A percentile compares a stretch with the other conserved stretches of the same genome.
Conservation (phyloP, 2,113 vertebrate genomes). For the Sorex araneus region DNA sequence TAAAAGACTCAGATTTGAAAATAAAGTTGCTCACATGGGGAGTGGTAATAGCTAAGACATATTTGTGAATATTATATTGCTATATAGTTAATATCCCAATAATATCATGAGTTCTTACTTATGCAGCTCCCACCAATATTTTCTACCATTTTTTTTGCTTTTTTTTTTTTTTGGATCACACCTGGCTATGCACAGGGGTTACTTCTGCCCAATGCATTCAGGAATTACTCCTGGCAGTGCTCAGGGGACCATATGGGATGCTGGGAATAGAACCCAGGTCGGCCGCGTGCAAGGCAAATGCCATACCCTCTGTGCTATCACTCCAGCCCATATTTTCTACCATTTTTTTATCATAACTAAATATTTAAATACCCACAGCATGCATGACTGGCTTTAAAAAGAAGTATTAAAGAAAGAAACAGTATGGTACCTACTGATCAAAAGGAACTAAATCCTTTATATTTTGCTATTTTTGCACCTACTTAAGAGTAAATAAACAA, state of each 20-base stretch:
- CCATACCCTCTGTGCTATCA: no score
- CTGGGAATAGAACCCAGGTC: no score
- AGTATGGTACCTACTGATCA: not conserved
- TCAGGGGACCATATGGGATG: no score
- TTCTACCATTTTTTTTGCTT: not conserved
- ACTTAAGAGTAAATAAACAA: not conserved
- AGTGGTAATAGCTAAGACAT: not conserved
- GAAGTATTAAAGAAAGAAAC: not conserved
- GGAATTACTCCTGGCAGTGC: no score
- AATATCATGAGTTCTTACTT: not conserved
- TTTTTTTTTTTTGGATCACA: no score
- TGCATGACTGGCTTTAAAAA: not conserved
- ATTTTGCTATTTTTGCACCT: not conserved
- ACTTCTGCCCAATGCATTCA: no score
- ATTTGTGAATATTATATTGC: not conserved
- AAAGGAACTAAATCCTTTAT: conserved; percentile 30
- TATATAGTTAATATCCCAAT: not conserved
- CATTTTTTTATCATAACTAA: conserved; percentile 18
- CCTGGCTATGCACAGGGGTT: no score
- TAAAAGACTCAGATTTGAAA: conserved; percentile 14
- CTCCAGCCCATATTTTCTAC: no score
- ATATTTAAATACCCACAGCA: not conserved
- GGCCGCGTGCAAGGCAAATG: no score
- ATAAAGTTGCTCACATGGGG: not conserved
- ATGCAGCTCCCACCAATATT: not conserved